Conservation (phyloP, 2,113 vertebrate genomes). For the Podarcis muralis region DNA sequence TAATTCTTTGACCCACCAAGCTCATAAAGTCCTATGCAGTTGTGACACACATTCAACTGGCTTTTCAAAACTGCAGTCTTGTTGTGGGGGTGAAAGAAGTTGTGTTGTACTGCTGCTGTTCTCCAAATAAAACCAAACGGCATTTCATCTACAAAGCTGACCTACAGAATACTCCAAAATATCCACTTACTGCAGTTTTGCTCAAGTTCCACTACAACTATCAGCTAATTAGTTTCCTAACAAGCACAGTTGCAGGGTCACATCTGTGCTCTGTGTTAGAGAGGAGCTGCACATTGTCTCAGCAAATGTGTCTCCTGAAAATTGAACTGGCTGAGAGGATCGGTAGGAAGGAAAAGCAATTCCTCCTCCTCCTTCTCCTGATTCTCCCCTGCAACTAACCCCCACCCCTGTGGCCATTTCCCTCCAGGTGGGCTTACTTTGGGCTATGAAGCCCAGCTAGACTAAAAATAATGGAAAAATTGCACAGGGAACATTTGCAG, state of each 20-base stretch:
- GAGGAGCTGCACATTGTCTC: background rate
- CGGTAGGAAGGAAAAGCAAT: too few species aligned
- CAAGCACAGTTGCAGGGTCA: background rate
- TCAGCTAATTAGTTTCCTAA: background rate
- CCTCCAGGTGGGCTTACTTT: too few species aligned
- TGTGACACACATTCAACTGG: background rate
- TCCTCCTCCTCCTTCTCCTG: too few species aligned
- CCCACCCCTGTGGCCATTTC: too few species aligned
- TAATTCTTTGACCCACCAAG: background rate
- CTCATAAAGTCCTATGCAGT: background rate
- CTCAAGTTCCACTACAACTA: rapidly evolving
- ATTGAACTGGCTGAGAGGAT: background rate
- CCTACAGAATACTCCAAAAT: background rate
- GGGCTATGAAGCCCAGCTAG: too few species aligned
- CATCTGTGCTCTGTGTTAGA: background rate
- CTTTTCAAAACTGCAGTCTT: background rate
- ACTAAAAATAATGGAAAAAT: too few species aligned
- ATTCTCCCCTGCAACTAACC: too few species aligned
- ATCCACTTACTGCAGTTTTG: background rate
- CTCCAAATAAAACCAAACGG: background rate
- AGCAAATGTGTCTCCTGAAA: background rate
- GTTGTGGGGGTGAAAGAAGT: background rate
- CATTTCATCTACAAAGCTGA: background rate
- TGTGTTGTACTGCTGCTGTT: background rate
- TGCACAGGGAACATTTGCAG: too few species aligned